These are phyloP conservation scores for Calosoma granatense DNA, from an alignment of 1,140 invertebrate species.

Conservation along the genomic window DNA sequence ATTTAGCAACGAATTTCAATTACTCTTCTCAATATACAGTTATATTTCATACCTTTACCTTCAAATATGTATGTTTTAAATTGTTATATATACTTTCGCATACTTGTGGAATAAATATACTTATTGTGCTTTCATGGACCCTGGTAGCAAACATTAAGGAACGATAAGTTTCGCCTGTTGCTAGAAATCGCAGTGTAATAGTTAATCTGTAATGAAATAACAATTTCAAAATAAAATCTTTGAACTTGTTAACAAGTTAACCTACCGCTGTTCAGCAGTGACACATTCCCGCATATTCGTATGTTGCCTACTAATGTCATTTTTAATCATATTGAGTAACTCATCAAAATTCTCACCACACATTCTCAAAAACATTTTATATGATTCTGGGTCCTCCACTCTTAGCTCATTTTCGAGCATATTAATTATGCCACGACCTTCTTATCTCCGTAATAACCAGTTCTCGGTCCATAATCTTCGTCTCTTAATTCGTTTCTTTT, in stretches of 20 bases:
- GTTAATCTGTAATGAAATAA: neutral
- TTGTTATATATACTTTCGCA: neutral
- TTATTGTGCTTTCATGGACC: neutral
- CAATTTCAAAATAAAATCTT: constrained; percentile 20
- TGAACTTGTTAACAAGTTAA: constrained; percentile 13
- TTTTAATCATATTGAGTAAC: constrained; percentile 12
- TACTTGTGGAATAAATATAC: neutral
- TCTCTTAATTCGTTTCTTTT: neutral
- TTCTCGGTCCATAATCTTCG: neutral
- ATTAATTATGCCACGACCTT: neutral
- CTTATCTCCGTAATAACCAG: neutral
- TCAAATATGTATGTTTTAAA: neutral
- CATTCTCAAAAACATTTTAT: constrained; percentile 5
- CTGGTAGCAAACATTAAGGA: neutral
- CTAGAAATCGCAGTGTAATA: neutral
- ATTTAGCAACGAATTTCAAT: constrained; percentile 5
- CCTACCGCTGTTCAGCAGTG: neutral
- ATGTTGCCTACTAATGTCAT: neutral
- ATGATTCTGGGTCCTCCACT: neutral
- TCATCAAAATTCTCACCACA: neutral
- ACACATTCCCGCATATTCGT: neutral
- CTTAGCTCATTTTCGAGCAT: neutral
- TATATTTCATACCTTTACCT: neutral
- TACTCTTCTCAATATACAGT: neutral
- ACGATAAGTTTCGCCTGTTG: neutral